Evolutionary conservation across 2,888 invertebrate genomes (phyloP).

Genomic region (Dendrolimus pini): DNA sequence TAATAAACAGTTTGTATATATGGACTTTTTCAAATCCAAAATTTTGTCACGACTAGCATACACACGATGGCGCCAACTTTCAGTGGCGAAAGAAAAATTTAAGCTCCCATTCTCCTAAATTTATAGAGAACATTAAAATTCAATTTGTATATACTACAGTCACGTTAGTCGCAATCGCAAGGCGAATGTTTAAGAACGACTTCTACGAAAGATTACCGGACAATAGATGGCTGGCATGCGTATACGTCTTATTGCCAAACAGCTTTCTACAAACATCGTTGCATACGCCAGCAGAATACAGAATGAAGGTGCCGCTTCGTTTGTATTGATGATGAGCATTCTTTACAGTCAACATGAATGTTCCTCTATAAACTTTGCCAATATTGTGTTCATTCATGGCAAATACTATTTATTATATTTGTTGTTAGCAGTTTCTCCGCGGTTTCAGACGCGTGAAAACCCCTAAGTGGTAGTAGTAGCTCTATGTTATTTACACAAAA

Average conservation of each 20-base stretch:
- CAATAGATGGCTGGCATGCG: constrained; percentile 55
- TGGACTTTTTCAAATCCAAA: too few species aligned
- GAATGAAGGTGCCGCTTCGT: constrained; percentile 31
- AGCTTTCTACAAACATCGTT: constrained; percentile 68
- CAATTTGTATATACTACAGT: constrained; percentile 23
- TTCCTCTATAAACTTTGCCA: constrained; percentile 7
- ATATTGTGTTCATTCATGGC: neutral
- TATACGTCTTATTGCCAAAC: constrained; percentile 67
- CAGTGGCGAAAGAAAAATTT: too few species aligned
- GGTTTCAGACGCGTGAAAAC: too few species aligned
- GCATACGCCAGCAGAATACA: constrained; percentile 50
- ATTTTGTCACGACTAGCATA: too few species aligned
- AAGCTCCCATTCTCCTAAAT: neutral
- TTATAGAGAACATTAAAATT: constrained; percentile 4
- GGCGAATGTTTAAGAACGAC: constrained; percentile 46
- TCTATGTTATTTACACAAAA: too few species aligned
- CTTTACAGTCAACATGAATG: constrained; percentile 6
- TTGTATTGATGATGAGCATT: constrained; percentile 29
- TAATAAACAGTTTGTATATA: too few species aligned
- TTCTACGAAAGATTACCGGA: constrained; percentile 73
- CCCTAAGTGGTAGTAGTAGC: too few species aligned
- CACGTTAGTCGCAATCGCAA: constrained; percentile 46
- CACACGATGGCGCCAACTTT: too few species aligned
- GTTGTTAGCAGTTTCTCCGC: neutral
- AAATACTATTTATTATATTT: neutral